Base-by-base conservation (phyloP, 2,888 invertebrate genomes). In the Drosophila meridionalis region DNA sequence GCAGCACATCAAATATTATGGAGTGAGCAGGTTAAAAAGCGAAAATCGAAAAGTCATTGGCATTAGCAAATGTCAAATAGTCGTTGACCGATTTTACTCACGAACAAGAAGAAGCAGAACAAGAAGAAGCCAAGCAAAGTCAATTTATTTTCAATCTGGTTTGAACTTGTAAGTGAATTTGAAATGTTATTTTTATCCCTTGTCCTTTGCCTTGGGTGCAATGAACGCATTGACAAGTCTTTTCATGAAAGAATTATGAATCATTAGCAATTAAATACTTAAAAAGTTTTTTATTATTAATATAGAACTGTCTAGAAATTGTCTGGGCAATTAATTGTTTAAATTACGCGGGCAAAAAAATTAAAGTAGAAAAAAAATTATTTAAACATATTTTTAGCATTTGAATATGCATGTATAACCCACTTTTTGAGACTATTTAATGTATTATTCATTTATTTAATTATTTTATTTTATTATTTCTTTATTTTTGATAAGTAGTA, bases 71-170 rank as follows among this genome's bases (percentile, higher is more conserved):
- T 58, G 62, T 71, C 53, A 74, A 66, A 52, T 48, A 47, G 53
- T 47, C 57, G 28, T 58, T 64, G 64, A 62, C 55, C 69, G 50
- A 61, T 48, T 69, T 76, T 20, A 20, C 20, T 20, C 20, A 1
- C 20, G 20, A 20, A 20, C 20, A 20, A 20, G 20, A 20, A 20
- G 20, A 20, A 20, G 20, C 20, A 20, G 20, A 20, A 20, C 1
- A 36, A 14, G 64, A 53, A 42, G 42, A 76, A 80, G 62, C 62
- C 71, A 63, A 36, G 30, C 52, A 42, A 68, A 53, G 38, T 70
- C 65, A 76, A 76, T 66, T 48, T 12, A 40, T 28, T 45, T 45
- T 38, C 43, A 43, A n/a, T 67, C 14, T 50, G 34, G 42, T 8
- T 20, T 2, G 47, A 47, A 55, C 14, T 55, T 47, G 38, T 30